These are phyloP conservation scores for Sebastes steindachneri DNA, from an alignment of 2,797 vertebrate genomes.

Conservation along the genomic window DNA sequence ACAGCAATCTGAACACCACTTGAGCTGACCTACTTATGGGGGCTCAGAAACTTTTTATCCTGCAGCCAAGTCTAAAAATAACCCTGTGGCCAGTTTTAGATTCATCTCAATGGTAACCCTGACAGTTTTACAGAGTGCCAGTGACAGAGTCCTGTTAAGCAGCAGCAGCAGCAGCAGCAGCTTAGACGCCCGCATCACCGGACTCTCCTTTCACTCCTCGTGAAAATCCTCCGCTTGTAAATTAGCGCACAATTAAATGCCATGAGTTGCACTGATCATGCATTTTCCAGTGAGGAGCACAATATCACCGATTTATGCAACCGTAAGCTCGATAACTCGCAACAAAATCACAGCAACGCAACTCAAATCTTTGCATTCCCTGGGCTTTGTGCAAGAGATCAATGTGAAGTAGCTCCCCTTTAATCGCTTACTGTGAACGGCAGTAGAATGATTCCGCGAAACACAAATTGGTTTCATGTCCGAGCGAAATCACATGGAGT, in stretches of 20 bases:
- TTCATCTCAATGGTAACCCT: slow-evolving; percentile 81
- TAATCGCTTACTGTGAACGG: slow-evolving; percentile 70
- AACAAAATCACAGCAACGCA: not conserved
- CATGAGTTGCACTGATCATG: slow-evolving; percentile 13
- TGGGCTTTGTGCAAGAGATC: slow-evolving; percentile 67
- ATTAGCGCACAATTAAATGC: slow-evolving; percentile 40
- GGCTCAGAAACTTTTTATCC: slow-evolving; percentile 84
- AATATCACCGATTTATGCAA: not conserved
- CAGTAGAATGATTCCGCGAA: slow-evolving; percentile 64
- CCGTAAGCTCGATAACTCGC: slow-evolving; percentile 11
- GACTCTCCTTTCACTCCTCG: slow-evolving; percentile 7
- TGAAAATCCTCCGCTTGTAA: slow-evolving; percentile 34
- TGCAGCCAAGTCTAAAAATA: slow-evolving; percentile 86
- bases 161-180: slow-evolving; percentile 62
- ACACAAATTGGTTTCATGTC: slow-evolving; percentile 77
- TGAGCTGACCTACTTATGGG: slow-evolving; percentile 85
- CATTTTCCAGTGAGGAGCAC: slow-evolving; percentile 1
- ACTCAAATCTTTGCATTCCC: slow-evolving; percentile 38
- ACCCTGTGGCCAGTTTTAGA: slow-evolving; percentile 81
- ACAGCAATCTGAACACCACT: slow-evolving; percentile 80
- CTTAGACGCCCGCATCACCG: slow-evolving; percentile 46
- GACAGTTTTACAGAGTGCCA: slow-evolving; percentile 79
- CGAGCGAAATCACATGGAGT: slow-evolving; percentile 65
- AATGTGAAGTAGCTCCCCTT: slow-evolving; percentile 64
- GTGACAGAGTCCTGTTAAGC: slow-evolving; percentile 76